A percentile compares a stretch with the other conserved stretches of the same genome.
These are phyloP conservation scores for Odontophorus gujanensis DNA, from an alignment of 2,113 vertebrate species.

Conservation along the genomic window DNA sequence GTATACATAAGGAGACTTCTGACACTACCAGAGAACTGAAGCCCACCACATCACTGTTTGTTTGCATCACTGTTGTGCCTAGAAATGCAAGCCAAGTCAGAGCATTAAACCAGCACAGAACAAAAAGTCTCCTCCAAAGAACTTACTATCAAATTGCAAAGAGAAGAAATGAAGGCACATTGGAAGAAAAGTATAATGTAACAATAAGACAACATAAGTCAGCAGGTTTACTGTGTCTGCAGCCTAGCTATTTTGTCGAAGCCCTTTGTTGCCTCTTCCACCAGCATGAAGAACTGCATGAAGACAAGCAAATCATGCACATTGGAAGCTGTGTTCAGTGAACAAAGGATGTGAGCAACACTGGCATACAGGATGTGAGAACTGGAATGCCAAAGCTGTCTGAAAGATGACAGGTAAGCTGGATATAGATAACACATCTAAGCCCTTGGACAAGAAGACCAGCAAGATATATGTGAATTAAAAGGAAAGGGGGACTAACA, in stretches of 20 bases:
- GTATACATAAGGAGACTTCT: background rate
- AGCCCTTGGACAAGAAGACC: background rate
- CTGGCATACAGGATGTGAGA: background rate
- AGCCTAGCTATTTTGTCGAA: background rate
- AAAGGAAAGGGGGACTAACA: background rate
- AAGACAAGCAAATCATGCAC: background rate
- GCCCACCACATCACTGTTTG: background rate
- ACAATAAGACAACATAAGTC: background rate
- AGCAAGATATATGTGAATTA: background rate
- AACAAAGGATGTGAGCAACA: background rate
- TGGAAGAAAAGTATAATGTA: background rate
- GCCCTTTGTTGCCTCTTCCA: background rate
- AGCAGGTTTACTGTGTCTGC: background rate
- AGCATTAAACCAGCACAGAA: background rate
- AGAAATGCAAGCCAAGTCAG: background rate
- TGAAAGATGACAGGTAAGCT: background rate
- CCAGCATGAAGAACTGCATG: background rate
- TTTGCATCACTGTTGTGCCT: background rate
- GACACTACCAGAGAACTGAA: background rate
- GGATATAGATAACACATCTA: background rate
- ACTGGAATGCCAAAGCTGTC: background rate
- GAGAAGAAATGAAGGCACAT: background rate
- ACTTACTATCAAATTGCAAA: background rate
- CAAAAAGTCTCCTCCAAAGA: background rate
- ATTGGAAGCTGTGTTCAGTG: background rate